Percentiles rank a stretch among this genome's conserved stretches.
Evolutionary conservation across 1,140 invertebrate species (phyloP).

Genomic region (Leguminivora glycinivorella): DNA sequence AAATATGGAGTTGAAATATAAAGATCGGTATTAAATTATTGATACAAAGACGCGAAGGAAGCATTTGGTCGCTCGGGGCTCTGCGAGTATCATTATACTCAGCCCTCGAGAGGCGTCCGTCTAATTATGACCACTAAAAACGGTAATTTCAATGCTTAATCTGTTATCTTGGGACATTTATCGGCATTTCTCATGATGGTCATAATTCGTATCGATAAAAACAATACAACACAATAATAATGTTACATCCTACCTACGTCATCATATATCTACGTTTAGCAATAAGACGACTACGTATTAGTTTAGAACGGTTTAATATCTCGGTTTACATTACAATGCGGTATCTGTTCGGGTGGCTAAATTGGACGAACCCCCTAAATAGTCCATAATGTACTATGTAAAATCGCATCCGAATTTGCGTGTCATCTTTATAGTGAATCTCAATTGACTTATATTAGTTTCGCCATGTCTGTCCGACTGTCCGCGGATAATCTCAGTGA

Average conservation of each 20-base stretch:
- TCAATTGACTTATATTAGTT: too few species aligned
- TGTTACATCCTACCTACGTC: conserved; percentile 14
- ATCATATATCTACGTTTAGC: not conserved
- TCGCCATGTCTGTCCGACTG: too few species aligned
- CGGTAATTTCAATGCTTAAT: conserved; percentile 45
- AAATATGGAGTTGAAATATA: not conserved
- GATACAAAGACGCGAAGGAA: conserved; percentile 33
- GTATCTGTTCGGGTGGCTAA: too few species aligned
- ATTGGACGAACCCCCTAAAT: too few species aligned
- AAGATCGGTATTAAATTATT: conserved; percentile 33
- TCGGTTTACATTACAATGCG: too few species aligned
- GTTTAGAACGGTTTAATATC: too few species aligned
- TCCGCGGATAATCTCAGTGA: too few species aligned
- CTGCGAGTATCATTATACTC: conserved; percentile 33
- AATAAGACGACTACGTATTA: not conserved
- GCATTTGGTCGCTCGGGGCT: conserved; percentile 29
- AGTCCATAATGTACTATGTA: too few species aligned
- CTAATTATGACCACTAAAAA: conserved; percentile 49
- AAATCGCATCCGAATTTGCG: too few species aligned
- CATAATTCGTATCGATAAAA: conserved; percentile 35
- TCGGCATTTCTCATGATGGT: conserved; percentile 37
- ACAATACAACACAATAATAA: conserved; percentile 34
- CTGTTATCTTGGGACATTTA: conserved; percentile 40
- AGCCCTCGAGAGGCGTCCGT: conserved; percentile 34
- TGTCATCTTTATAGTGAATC: too few species aligned